Base-by-base conservation (phyloP, 2,113 vertebrate genomes). In the Burhinus bistriatus region DNA sequence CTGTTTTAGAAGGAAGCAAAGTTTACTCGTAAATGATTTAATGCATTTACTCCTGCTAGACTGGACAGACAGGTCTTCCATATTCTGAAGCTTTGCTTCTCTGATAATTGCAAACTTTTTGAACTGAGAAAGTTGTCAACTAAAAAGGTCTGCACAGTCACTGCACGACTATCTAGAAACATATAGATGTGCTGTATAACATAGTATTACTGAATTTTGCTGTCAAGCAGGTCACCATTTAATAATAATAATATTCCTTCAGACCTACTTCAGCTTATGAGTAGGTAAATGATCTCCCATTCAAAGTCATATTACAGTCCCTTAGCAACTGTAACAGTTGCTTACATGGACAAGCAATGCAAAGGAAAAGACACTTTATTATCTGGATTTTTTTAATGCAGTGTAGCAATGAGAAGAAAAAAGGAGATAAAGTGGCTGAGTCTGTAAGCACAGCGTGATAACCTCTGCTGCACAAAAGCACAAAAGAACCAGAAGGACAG, bases 11-110 rank as follows among this genome's bases (percentile, higher is more conserved):
- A 97, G 91, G 95, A 97, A 98, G 94, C 86, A 90, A 82, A 87
- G 75, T 94, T 97, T 89, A 88, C 93, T 97, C 26, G 54, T 96
- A 97, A 97, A 97, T 97, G 96, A 95, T 92, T 95, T 95, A 95
- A 93, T 95, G 45, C 61, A 55, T 96, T 97, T 92, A 61, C 86
- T 96, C 93, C 81, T 95, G 96, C 83, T 97, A 95, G 95, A 96
- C 97, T 96, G 96, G 97, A 96, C 87, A 94, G 93, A 65, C 97
- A 95, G 76, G 96, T 98, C 97, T 89, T 96, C 75, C 61, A 57
- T 82, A 83, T 42, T 72, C 68, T 91, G 62, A 66, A 94, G 75
- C 77, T 94, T 95, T 95, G 70, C 81, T 95, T 90, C 84, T 87
- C 77, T 94, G 82, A 91, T 90, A 95, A 91, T 90, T 87, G 93